phyloP scores from a whole-genome alignment of 2,113 vertebrate species.

The Arenaria interpres region DNA sequence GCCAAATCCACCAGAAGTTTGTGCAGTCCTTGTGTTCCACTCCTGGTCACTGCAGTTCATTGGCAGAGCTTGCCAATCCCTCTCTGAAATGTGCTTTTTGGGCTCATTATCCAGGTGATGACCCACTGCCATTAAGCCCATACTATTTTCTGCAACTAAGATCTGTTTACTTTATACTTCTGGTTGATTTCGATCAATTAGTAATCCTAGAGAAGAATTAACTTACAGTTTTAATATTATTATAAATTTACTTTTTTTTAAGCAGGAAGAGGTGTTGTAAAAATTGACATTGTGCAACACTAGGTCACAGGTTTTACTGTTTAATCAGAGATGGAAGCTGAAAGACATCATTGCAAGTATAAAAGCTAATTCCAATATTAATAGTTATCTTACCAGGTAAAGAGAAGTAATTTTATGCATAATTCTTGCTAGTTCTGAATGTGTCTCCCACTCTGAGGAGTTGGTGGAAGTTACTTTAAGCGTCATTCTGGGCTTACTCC shows the following conservation, averaged over 20 bases:
- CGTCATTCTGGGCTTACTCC: neutral
- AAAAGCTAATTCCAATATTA: slow-evolving; percentile 50
- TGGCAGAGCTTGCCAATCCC: neutral
- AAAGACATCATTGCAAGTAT: neutral
- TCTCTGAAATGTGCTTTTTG: neutral
- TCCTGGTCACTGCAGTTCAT: neutral
- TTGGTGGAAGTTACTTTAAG: neutral
- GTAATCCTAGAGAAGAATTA: slow-evolving; percentile 34
- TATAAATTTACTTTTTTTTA: neutral
- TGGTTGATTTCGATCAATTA: slow-evolving; percentile 38
- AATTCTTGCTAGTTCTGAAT: neutral
- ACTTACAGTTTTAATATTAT: slow-evolving; percentile 37
- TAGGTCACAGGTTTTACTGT: neutral
- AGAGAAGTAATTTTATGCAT: slow-evolving; percentile 15
- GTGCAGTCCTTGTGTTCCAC: neutral
- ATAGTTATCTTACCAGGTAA: slow-evolving; percentile 10
- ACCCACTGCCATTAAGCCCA: neutral
- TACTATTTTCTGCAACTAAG: neutral
- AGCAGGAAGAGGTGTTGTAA: neutral
- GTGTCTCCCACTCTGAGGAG: neutral
- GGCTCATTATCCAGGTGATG: neutral
- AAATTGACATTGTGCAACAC: slow-evolving; percentile 6
- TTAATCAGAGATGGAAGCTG: neutral
- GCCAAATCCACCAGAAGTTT: neutral
- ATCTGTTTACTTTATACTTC: neutral